Evolutionary conservation across 1,140 invertebrate species (phyloP).

Genomic region (Probaryconus sp.): DNA sequence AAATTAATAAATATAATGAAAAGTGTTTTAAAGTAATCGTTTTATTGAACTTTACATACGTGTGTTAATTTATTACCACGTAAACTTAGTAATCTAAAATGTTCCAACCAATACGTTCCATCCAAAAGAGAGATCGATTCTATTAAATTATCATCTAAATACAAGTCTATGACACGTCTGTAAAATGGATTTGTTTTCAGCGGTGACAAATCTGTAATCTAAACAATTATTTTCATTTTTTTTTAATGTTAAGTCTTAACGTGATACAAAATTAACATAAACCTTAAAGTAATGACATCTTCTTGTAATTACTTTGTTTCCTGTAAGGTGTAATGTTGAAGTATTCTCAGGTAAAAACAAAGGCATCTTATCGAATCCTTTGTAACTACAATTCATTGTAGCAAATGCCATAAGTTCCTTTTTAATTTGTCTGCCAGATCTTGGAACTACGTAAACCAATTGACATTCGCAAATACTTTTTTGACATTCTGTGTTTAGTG

Average conservation of each 20-base stretch:
- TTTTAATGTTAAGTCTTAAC: too few species aligned
- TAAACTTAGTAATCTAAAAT: constrained; percentile 86
- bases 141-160: constrained; percentile 87
- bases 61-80: constrained; percentile 85
- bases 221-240: too few species aligned
- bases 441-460: constrained; percentile 75
- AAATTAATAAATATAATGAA: constrained; percentile 25
- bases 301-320: constrained; percentile 77
- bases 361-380: constrained; percentile 78
- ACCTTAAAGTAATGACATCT: background rate
- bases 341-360: constrained; percentile 79
- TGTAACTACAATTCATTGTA: constrained; percentile 80
- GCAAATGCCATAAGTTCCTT: constrained; percentile 76
- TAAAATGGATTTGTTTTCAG: constrained; percentile 83
- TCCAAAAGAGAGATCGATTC: constrained; percentile 85
- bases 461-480: constrained; percentile 71
- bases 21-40: constrained; percentile 10
- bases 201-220: constrained; percentile 82
- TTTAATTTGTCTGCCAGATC: constrained; percentile 68
- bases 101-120: constrained; percentile 86
- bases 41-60: constrained; percentile 74
- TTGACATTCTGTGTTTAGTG: constrained; percentile 66
- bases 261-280: too few species aligned
- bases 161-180: constrained; percentile 83
- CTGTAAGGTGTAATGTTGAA: constrained; percentile 78